These are phyloP conservation scores for Hololepta plana DNA, from an alignment of 2,888 invertebrate species.

Conservation along the genomic window DNA sequence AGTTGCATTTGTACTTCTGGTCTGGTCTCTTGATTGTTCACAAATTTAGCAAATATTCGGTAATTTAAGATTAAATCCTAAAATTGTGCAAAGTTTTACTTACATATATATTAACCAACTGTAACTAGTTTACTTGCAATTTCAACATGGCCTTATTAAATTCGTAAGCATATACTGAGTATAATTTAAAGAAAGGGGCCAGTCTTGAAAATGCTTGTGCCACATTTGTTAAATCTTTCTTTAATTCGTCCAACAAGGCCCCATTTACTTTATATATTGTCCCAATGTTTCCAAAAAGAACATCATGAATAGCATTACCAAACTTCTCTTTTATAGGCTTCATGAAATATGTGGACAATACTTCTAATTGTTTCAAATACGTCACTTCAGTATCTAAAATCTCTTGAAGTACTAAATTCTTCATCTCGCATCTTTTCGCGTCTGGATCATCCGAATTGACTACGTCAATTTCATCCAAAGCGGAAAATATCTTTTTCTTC, in stretches of 20 bases:
- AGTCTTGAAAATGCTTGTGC: constrained; percentile 48
- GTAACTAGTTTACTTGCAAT: constrained; percentile 40
- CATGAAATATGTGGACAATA: constrained; percentile 44
- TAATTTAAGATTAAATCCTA: constrained; percentile 4
- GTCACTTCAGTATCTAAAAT: constrained; percentile 50
- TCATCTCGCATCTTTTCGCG: constrained; percentile 21
- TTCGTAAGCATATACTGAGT: constrained; percentile 59
- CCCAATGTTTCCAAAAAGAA: constrained; percentile 43
- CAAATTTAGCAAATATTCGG: constrained; percentile 37
- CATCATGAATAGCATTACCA: constrained; percentile 30
- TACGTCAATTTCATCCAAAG: constrained; percentile 30
- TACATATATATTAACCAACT: too few species aligned
- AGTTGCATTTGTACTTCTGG: constrained; percentile 54
- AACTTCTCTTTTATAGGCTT: constrained; percentile 34
- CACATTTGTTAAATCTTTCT: constrained; percentile 35
- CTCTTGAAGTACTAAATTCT: constrained; percentile 41
- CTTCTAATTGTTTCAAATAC: constrained; percentile 47
- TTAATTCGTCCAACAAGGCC: constrained; percentile 38
- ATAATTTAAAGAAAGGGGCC: constrained; percentile 60
- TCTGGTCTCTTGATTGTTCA: constrained; percentile 43
- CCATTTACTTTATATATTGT: constrained; percentile 44
- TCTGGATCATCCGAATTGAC: constrained; percentile 14
- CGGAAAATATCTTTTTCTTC: constrained; percentile 38
- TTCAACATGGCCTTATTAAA: constrained; percentile 43
- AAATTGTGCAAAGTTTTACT: background rate